Base-by-base conservation (phyloP, 2,888 invertebrate genomes). In the Cephus rjabovi region DNA sequence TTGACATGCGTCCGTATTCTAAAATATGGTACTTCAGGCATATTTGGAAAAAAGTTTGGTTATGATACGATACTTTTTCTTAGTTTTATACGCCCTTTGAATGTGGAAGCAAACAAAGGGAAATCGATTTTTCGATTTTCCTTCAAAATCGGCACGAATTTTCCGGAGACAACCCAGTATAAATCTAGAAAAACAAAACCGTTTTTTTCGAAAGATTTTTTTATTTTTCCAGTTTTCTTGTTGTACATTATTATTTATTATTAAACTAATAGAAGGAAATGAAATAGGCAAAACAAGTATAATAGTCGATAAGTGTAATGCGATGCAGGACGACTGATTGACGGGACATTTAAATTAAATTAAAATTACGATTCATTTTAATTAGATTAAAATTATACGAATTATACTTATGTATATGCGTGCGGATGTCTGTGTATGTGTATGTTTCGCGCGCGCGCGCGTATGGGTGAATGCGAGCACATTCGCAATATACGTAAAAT, bases 241-340 rank as follows among this genome's bases (percentile, higher is more conserved):
- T 87, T 86, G 87, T 86, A 88, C 87, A 89, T 83, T 87, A 84
- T 86, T 84, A 82, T 84, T 84, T 84, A 81, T 86, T 86, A 85
- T 85, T 84, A 83, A 86, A 86, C 84, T 87, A 87, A 80, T 86
- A 85, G 80, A 85, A 84, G 86, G 83, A 85, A 85, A 88, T 87
- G 87, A 88, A 84, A 88, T 87, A 85, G 86, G 84, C 85, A 88
- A 86, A 87, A 85, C 82, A 84, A 82, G 83, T 86, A 85, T 82
- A 85, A 80, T 82, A 85, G 82, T 86, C 77, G 83, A 86, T 86
- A 86, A 84, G 84, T 84, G 84, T 82, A 83, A 84, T 86, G 85
- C 84, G 81, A 83, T 87, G 83, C 84, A 84, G 86, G 84, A 88
- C 84, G 85, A 86, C 79, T 82, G 80, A 71, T 81, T 80, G 81